Evolutionary conservation across 92 coral and sea anemone genomes (phyloP).

Genomic region (Virgularia gustaviana): DNA sequence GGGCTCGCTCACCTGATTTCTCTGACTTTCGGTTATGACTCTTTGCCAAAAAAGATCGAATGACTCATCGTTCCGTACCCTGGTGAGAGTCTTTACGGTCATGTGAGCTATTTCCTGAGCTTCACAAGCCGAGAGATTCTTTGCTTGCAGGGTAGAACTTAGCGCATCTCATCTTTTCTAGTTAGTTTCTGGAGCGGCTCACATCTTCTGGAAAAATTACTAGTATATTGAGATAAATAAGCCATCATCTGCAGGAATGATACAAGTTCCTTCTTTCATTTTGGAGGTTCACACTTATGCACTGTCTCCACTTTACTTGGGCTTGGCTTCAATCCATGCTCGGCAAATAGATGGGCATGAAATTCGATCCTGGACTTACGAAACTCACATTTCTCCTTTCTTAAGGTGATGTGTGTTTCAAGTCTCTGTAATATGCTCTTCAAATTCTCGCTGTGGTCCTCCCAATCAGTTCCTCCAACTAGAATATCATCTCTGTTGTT

Average conservation of each 20-base stretch:
- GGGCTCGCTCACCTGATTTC: neutral
- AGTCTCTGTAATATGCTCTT: slow-evolving; percentile 24
- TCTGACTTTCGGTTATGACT: neutral
- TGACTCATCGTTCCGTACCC: neutral
- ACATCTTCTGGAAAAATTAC: slow-evolving; percentile 34
- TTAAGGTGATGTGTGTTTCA: slow-evolving; percentile 25
- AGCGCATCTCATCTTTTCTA: slow-evolving; percentile 11
- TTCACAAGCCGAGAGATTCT: neutral
- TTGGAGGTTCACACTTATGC: neutral
- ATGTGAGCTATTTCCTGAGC: neutral
- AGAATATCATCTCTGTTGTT: slow-evolving; percentile 45
- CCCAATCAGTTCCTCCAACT: slow-evolving; percentile 42
- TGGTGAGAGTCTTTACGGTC: neutral
- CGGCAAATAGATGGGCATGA: neutral
- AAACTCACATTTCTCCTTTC: slow-evolving; percentile 11
- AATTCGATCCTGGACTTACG: neutral
- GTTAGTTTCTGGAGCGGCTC: slow-evolving; percentile 50
- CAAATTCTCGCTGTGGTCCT: slow-evolving; percentile 29
- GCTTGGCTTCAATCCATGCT: slow-evolving; percentile 37
- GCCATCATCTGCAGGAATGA: slow-evolving; percentile 15
- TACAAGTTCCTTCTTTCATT: neutral
- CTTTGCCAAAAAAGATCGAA: slow-evolving; percentile 2
- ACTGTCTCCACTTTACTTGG: slow-evolving; percentile 32
- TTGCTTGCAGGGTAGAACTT: neutral
- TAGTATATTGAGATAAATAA: slow-evolving; percentile 17